Evolutionary conservation across 2,888 invertebrate genomes (phyloP).

Genomic region (Drosophila mimetica): DNA sequence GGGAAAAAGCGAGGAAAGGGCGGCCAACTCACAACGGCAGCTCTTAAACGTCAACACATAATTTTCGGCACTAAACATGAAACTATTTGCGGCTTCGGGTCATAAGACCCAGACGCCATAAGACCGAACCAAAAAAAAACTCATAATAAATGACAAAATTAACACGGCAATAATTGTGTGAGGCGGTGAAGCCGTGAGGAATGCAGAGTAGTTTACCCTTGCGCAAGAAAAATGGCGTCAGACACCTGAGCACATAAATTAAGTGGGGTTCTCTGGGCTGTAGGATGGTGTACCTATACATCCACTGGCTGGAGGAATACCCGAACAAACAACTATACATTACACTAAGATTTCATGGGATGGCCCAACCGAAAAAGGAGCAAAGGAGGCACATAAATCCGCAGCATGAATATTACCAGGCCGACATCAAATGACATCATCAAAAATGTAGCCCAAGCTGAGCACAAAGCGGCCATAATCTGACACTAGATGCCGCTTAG

Average conservation of each 20-base stretch:
- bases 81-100: constrained; percentile 59
- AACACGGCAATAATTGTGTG: constrained; percentile 70
- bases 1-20: neutral
- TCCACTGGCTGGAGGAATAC: no score
- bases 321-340: constrained; percentile 32
- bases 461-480: constrained; percentile 76
- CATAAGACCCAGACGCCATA: constrained; percentile 9
- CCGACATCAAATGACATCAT: constrained; percentile 75
- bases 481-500: constrained; percentile 74
- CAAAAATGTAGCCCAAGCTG: constrained; percentile 70
- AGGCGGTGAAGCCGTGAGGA: constrained; percentile 12
- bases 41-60: constrained; percentile 61
- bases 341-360: constrained; percentile 42
- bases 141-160: constrained; percentile 77
- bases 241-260: constrained; percentile 58
- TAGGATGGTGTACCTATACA: no score
- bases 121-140: constrained; percentile 18
- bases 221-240: constrained; percentile 40
- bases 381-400: constrained; percentile 56
- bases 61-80: constrained; percentile 67
- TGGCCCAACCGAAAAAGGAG: no score
- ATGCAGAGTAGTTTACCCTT: constrained; percentile 40
- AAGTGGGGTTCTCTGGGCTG: constrained; percentile 16
- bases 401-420: constrained; percentile 67
- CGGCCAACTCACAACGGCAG: constrained; percentile 27